Percentiles rank a stretch among this genome's conserved stretches.
These are phyloP conservation scores for Strix uralensis DNA, from an alignment of 2,113 vertebrate genomes.

Conservation along the genomic window DNA sequence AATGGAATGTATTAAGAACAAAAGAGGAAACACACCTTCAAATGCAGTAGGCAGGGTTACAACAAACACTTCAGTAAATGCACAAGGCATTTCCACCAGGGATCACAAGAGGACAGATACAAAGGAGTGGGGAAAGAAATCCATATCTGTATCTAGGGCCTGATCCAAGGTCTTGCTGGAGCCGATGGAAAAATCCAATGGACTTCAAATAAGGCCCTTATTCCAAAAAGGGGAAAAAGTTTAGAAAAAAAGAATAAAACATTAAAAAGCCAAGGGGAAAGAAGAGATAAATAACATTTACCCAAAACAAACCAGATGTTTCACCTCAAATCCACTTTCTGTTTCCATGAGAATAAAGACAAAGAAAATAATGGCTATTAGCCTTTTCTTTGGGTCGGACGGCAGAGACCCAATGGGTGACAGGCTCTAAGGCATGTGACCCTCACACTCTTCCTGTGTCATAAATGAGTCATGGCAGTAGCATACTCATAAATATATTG, in stretches of 20 bases:
- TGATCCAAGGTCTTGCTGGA: neutral
- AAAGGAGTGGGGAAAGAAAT: neutral
- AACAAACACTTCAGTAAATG: neutral
- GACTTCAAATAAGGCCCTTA: neutral
- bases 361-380: slow-evolving; percentile 31
- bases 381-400: neutral
- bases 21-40: neutral
- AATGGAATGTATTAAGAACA: neutral
- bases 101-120: neutral
- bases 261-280: slow-evolving; percentile 4
- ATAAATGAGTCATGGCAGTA: slow-evolving; percentile 27
- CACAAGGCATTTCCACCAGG: neutral
- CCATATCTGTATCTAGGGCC: neutral
- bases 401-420: neutral
- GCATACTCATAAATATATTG: slow-evolving; percentile 14
- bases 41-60: neutral
- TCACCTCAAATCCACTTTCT: slow-evolving; percentile 62
- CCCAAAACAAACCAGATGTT: slow-evolving; percentile 65
- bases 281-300: slow-evolving; percentile 43
- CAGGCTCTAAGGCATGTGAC: neutral
- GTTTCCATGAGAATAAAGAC: slow-evolving; percentile 48
- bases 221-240: neutral
- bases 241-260: neutral
- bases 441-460: slow-evolving; percentile 1
- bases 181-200: neutral